phyloP scores from a whole-genome alignment of 2,113 vertebrate genomes.

The Strix aluco region DNA sequence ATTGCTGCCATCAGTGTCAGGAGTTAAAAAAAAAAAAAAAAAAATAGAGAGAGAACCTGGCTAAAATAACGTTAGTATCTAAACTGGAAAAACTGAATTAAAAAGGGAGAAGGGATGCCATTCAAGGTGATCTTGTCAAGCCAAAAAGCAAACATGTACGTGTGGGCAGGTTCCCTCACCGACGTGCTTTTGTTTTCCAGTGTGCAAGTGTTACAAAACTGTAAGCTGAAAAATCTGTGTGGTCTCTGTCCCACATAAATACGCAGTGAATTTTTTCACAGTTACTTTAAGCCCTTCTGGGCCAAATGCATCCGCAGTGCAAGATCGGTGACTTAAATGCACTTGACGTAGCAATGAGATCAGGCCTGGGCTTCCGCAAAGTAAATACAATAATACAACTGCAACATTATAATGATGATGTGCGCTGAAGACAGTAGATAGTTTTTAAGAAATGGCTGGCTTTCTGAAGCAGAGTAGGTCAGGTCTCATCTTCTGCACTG shows the following conservation, averaged over 20 bases:
- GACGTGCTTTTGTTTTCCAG: neutral
- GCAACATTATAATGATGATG: neutral
- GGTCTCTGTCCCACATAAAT: neutral
- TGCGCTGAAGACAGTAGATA: neutral
- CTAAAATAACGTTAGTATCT: neutral
- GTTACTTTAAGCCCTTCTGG: neutral
- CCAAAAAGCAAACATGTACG: neutral
- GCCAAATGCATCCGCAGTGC: neutral
- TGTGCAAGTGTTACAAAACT: neutral
- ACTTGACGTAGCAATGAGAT: neutral
- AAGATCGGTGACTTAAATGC: neutral
- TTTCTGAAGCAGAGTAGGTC: neutral
- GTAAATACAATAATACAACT: neutral
- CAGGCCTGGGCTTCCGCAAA: neutral
- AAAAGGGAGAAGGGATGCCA: accelerated
- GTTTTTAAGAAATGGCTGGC: neutral
- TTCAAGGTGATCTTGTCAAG: neutral
- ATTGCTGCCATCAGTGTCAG: neutral
- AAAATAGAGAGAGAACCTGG: neutral
- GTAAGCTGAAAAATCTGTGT: neutral
- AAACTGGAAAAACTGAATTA: neutral
- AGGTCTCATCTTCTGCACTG: neutral
- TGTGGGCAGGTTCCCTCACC: accelerated
- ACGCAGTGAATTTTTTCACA: neutral
- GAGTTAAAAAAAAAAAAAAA: neutral